A percentile compares a stretch with the other conserved stretches of the same genome.
phyloP scores from a whole-genome alignment of 1,140 invertebrate species.

The Drosophila prosaltans region DNA sequence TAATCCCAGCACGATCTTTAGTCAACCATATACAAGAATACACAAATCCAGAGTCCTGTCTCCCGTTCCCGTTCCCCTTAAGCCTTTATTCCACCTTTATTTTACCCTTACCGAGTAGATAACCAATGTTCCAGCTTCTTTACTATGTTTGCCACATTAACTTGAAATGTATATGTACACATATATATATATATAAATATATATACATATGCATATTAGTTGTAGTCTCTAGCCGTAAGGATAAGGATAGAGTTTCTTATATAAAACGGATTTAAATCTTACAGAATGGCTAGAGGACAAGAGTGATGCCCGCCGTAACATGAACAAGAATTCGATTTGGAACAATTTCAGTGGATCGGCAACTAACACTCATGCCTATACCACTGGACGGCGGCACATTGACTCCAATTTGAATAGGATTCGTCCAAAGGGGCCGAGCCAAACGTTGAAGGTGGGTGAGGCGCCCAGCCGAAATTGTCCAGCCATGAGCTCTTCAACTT shows the following conservation, averaged over 20 bases:
- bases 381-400: conserved; percentile 88
- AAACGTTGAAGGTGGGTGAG: conserved; percentile 89
- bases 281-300: conserved; percentile 82
- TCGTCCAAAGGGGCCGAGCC: conserved; percentile 89
- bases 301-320: conserved; percentile 71
- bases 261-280: conserved; percentile 32
- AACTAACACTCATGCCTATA: conserved; percentile 88
- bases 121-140: neutral
- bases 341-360: conserved; percentile 86
- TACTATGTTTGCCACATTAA: neutral
- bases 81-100: neutral
- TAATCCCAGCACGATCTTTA: conserved; percentile 6
- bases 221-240: conserved; percentile 5
- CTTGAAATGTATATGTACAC: conserved; percentile 2
- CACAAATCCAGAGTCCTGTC: neutral
- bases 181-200: neutral
- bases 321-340: conserved; percentile 84
- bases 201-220: neutral
- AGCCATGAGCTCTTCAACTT: conserved; percentile 72
- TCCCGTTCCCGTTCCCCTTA: neutral
- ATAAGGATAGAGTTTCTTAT: conserved; percentile 4
- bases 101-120: neutral
- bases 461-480: conserved; percentile 69
- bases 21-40: neutral
- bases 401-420: conserved; percentile 85